phyloP scores from a whole-genome alignment of 2,797 vertebrate species.

The Perodicticus potto region DNA sequence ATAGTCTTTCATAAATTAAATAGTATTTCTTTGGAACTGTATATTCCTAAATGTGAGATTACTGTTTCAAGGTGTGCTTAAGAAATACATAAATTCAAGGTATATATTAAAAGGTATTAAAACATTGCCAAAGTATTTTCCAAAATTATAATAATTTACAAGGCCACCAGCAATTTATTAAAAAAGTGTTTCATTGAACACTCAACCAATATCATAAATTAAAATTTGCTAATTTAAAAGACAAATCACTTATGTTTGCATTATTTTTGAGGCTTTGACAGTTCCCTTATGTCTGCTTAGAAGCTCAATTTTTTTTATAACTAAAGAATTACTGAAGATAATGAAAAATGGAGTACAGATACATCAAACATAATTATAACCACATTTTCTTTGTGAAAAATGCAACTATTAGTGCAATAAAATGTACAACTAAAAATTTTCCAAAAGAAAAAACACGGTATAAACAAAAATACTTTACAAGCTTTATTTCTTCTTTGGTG shows the following conservation, averaged over 20 bases:
- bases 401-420: no score
- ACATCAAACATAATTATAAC: no score
- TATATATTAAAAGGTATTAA: neutral
- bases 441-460: no score
- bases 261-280: neutral
- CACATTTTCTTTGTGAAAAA: no score
- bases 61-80: neutral
- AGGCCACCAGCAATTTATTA: neutral
- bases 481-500: neutral
- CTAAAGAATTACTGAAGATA: no score
- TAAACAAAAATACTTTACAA: neutral
- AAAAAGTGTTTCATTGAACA: neutral
- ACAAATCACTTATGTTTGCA: neutral
- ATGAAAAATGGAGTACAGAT: no score
- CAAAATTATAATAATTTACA: neutral
- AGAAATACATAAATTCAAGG: neutral
- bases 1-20: neutral
- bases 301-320: neutral
- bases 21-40: neutral
- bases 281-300: neutral
- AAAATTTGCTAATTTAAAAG: conserved; percentile 6
- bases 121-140: neutral
- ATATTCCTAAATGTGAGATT: neutral
- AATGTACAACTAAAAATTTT: no score
- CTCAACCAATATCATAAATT: neutral